Base-by-base conservation (phyloP, 2,797 vertebrate genomes). In the Aldrovandia affinis region DNA sequence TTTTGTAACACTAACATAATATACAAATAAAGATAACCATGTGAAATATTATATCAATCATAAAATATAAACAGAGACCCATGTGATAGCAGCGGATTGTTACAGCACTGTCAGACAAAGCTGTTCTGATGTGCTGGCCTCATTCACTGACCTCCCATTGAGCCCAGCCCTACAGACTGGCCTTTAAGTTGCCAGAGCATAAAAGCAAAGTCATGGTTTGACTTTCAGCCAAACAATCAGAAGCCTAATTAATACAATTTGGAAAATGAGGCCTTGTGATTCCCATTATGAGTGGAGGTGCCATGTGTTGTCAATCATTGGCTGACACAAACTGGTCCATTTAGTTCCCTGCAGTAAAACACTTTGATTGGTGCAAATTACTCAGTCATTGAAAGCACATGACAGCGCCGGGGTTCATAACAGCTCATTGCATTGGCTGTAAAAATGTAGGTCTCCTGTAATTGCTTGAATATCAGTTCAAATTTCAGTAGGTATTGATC, bases 281-380 rank as follows among this genome's bases (percentile, higher is more conserved):
- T 22, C 42, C 30, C 30, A 59, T 36, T n/a, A 30, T 7, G 14
- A n/a, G 47, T 54, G n/a, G 14, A 30, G 44, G 1, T 50, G 22
- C 77, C 44, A 52, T 78, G 50, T 80, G 78, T 30, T 25, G 50
- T 80, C 78, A 30, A 80, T 80, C 30, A 80, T 28, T 18, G 47
- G 1, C 28, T 36, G 78, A 55, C 52, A 54, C 0, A 25, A 55
- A 55, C 42, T 8, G n/a, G n/a, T 36, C 50, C 52, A 25, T 33
- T 55, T 57, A 57, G 3, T 12, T 57, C 30, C 39, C 52, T 8
- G 30, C 78, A 55, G 47, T 7, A 77, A 39, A 70, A 70, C 77
- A 78, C 28, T 80, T 36, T 80, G 54, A 80, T 57, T 57, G 14
- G 30, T 33, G 28, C 14, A 52, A 78, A 78, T 28, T 70, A 70